A percentile compares a stretch with the other conserved stretches of the same genome.
Conservation (phyloP, 2,113 vertebrate genomes). For the Pelodiscus sinensis region DNA sequence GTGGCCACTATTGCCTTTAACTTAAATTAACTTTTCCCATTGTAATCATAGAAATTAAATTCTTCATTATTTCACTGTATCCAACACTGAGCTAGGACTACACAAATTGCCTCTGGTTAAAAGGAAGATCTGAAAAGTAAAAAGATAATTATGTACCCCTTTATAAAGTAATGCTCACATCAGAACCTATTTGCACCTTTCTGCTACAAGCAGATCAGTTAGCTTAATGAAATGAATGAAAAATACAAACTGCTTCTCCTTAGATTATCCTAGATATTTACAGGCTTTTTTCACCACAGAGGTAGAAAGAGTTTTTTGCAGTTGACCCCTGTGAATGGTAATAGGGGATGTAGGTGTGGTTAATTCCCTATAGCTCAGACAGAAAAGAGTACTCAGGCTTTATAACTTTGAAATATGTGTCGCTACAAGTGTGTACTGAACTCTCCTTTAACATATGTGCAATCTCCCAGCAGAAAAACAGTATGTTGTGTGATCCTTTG, state of each 20-base stretch:
- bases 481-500: neutral
- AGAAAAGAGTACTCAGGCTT: neutral
- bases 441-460: neutral
- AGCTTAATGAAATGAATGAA: neutral
- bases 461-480: neutral
- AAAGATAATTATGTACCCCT: neutral
- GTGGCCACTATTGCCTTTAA: neutral
- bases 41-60: neutral
- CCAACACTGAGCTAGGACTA: neutral
- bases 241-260: neutral
- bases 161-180: too few relatives aligned
- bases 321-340: neutral
- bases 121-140: neutral
- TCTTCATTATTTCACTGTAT: neutral
- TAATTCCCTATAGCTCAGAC: neutral
- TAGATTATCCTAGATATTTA: neutral
- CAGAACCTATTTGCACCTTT: rapidly evolving
- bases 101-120: neutral
- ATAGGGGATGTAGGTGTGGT: rapidly evolving
- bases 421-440: neutral
- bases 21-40: neutral
- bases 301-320: neutral
- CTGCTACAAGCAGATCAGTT: neutral
- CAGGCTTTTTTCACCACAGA: neutral
- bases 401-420: slow-evolving; percentile 19